These are phyloP conservation scores for Lichenostomus cassidix DNA, from an alignment of 2,113 vertebrate species.

Conservation along the genomic window DNA sequence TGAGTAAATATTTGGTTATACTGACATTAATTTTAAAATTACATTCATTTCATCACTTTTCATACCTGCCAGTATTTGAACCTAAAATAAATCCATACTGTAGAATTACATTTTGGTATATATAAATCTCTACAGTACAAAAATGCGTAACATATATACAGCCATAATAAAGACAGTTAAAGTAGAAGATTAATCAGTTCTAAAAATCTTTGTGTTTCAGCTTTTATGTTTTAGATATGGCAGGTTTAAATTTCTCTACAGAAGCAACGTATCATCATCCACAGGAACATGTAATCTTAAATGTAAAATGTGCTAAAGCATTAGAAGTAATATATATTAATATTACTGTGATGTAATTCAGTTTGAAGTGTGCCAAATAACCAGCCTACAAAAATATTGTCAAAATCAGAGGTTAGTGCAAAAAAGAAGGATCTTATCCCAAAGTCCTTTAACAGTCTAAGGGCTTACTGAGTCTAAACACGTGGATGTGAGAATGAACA, in stretches of 20 bases:
- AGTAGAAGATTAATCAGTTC: background rate
- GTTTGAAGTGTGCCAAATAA: background rate
- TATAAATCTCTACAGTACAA: background rate
- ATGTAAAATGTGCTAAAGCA: background rate
- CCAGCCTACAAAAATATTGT: background rate
- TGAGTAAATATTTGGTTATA: background rate
- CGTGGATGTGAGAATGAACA: background rate
- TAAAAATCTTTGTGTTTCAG: background rate
- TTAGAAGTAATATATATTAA: background rate
- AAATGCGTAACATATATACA: background rate
- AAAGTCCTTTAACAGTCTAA: background rate
- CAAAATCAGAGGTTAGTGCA: background rate
- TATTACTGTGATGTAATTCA: background rate
- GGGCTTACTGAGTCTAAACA: background rate
- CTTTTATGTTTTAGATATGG: background rate
- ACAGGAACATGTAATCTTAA: background rate
- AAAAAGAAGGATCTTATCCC: background rate
- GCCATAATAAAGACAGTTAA: background rate
- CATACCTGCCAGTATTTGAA: background rate
- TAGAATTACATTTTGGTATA: background rate
- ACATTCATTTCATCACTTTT: background rate
- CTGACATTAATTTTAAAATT: background rate
- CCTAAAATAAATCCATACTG: background rate
- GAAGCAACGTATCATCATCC: background rate
- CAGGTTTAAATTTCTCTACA: background rate